Evolutionary conservation across 2,888 invertebrate genomes (phyloP), one percentile per base, ranked within the genome.

Genomic region (Sicus ferrugineus): DNA sequence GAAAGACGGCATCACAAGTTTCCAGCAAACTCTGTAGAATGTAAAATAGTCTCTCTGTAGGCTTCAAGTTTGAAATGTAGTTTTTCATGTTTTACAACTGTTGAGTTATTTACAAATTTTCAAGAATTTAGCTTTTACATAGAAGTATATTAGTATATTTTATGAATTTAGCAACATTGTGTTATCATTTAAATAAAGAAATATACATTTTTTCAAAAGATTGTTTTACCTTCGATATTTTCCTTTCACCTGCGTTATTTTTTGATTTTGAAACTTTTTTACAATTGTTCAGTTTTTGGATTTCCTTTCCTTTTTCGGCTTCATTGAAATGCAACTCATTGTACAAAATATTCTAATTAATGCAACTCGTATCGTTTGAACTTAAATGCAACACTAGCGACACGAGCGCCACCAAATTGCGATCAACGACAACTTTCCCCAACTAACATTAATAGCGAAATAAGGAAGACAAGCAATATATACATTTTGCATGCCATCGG

Each of bases 401-500:
- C 1, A 42, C 4, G 4, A 42, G n/a, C 4, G n/a, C 9, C 16
- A 42, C 42, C 3, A 73, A 58, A 73, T 69, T 72, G 73, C 69
- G 68, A 65, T 71, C 69, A 73, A 71, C 63, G 61, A 75, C 67
- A 69, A 69, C 67, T 62, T 42, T 42, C 7, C 7, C 23, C 23
- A 62, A 63, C n/a, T 42, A 62, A 71, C 69, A 52, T 56, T 23
- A 30, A 46, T 42, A 38, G 26, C 52, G 19, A 56, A 69, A 65
- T n/a, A n/a, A n/a, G 58, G 34, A 70, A 59, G 65, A 72, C 73
- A 75, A 76, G 75, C 75, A 76, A 76, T 76, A 76, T 68, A 75
- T 75, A 76, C 74, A 76, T 74, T 76, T 76, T 75, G 74, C 75
- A 75, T 75, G 74, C 72, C 72, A 76, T 75, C 72, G 73, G 74